These are phyloP conservation scores for Amblyopsis rosae DNA, from an alignment of 2,113 vertebrate genomes.

Conservation along the genomic window DNA sequence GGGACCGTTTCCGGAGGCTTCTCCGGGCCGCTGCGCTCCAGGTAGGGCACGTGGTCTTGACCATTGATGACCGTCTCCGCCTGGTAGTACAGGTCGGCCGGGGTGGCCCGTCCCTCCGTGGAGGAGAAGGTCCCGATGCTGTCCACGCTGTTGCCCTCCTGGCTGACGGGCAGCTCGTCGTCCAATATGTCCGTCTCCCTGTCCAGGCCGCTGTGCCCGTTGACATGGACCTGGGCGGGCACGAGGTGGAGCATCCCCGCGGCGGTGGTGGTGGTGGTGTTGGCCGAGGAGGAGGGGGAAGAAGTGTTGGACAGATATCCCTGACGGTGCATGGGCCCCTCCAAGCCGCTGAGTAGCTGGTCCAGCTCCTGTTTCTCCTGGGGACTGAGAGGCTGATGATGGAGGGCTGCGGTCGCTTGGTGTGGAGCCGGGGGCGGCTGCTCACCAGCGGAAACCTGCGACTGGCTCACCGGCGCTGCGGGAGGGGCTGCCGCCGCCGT, in stretches of 20 bases:
- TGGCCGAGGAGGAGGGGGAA: background rate
- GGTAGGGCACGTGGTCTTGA: constrained; percentile 67
- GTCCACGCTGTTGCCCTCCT: constrained; percentile 91
- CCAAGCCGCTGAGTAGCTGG: constrained; percentile 89
- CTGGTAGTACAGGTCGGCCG: constrained; percentile 78
- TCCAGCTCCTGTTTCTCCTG: constrained; percentile 94
- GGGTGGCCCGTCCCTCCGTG: constrained; percentile 84
- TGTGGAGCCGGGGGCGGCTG: constrained; percentile 24
- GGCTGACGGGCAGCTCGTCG: constrained; percentile 89
- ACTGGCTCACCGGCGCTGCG: constrained; percentile 64
- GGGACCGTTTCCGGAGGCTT: constrained; percentile 49
- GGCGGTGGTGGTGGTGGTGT: constrained; percentile 18
- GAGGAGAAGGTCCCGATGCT: constrained; percentile 91
- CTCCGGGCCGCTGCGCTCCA: constrained; percentile 64
- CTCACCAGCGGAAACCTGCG: constrained; percentile 41
- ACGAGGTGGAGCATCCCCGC: constrained; percentile 83
- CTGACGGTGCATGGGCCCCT: constrained; percentile 82
- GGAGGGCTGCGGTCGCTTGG: constrained; percentile 45
- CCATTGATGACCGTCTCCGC: constrained; percentile 81
- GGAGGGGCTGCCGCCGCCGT: constrained; percentile 46
- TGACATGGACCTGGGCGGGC: constrained; percentile 93
- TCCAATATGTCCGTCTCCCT: constrained; percentile 97
- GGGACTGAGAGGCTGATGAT: constrained; percentile 80
- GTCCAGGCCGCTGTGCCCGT: constrained; percentile 83
- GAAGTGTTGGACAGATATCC: constrained; percentile 63